Evolutionary conservation across 2,113 vertebrate genomes (phyloP).

Genomic region (Takifugu bimaculatus): DNA sequence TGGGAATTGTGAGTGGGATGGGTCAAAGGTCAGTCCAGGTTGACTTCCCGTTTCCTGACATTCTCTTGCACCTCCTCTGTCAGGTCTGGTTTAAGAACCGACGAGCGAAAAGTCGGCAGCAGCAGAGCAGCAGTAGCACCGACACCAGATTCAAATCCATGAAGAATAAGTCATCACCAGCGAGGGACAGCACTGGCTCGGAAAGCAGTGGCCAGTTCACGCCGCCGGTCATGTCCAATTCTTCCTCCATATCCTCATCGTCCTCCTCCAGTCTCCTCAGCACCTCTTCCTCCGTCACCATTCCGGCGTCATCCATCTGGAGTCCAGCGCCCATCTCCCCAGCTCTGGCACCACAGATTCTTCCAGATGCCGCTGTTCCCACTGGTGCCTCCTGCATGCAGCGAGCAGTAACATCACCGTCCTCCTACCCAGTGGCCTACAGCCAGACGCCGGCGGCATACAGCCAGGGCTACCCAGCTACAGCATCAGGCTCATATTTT

Average conservation of each 20-base stretch:
- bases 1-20: no score
- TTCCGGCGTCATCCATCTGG: conserved; percentile 90
- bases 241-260: conserved; percentile 79
- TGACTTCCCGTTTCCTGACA: neutral
- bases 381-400: conserved; percentile 91
- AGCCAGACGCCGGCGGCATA: conserved; percentile 84
- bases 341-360: conserved; percentile 72
- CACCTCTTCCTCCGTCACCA: conserved; percentile 78
- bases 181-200: conserved; percentile 87
- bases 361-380: conserved; percentile 77
- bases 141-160: conserved; percentile 83
- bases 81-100: conserved; percentile 98
- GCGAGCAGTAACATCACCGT: conserved; percentile 69
- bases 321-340: conserved; percentile 94
- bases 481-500: conserved; percentile 86
- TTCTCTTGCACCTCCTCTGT: neutral
- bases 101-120: conserved; percentile 83
- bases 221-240: conserved; percentile 82
- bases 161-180: conserved; percentile 91
- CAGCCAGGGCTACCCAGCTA: conserved; percentile 82
- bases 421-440: conserved; percentile 88
- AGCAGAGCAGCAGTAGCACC: conserved; percentile 82
- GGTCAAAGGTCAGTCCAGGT: conserved; percentile 26
- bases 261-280: conserved; percentile 71
- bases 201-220: conserved; percentile 96